These are phyloP conservation scores for Lagocephalus sceleratus DNA, from an alignment of 2,797 vertebrate genomes.

Conservation along the genomic window DNA sequence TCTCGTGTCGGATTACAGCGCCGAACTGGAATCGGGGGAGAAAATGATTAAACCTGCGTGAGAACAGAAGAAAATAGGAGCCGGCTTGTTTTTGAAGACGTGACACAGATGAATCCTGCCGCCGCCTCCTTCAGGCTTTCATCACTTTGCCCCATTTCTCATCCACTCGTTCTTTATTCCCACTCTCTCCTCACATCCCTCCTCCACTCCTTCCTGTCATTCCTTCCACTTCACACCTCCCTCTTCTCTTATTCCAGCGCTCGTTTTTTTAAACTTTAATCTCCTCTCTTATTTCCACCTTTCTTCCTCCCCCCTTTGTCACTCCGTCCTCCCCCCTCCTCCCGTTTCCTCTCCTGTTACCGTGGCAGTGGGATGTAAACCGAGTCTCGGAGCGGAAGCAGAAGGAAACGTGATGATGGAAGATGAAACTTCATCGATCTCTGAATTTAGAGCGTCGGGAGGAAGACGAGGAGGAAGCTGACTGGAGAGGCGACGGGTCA, in stretches of 20 bases:
- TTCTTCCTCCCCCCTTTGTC: not conserved
- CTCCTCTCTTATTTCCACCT: not conserved
- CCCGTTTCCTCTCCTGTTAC: not conserved
- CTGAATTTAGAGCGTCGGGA: not conserved
- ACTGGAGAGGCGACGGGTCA: not conserved
- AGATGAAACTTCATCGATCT: slow-evolving; percentile 1
- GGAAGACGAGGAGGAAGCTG: not conserved
- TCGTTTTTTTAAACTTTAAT: not conserved
- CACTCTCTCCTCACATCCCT: not conserved
- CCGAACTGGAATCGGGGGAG: slow-evolving; percentile 42
- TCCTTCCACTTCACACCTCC: not conserved
- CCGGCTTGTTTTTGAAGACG: slow-evolving; percentile 48
- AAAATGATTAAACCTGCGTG: slow-evolving; percentile 48
- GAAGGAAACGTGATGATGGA: not conserved
- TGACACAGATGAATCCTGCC: slow-evolving; percentile 41
- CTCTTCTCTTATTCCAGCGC: not conserved
- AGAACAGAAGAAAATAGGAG: slow-evolving; percentile 38
- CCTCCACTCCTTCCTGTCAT: not conserved
- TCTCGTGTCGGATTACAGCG: too few species aligned
- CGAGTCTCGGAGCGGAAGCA: not conserved
- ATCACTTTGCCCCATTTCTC: slow-evolving; percentile 41
- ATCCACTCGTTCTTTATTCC: not conserved
- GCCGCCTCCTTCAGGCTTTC: slow-evolving; percentile 33
- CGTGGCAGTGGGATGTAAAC: not conserved
- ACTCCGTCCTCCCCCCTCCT: not conserved